Base-by-base conservation (phyloP, 2,797 vertebrate species). In the Muraenolepis orangiensis region DNA sequence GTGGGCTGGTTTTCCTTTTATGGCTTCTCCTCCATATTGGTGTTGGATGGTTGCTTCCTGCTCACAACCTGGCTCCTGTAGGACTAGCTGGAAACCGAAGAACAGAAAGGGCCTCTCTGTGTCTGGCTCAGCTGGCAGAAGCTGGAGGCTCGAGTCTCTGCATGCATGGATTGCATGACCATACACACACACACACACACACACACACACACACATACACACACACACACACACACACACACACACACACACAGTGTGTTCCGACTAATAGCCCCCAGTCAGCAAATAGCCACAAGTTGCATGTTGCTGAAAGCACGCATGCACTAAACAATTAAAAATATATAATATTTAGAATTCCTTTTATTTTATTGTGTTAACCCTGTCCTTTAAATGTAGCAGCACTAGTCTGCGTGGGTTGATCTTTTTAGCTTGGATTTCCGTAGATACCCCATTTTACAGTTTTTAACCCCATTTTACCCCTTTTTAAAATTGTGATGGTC, bases 91-190 rank as follows among this genome's bases (percentile, higher is more conserved):
- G 76, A 79, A 4, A 23, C 8, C 69, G 76, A 87, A 91, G 87
- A 92, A 90, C 87, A 91, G 88, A 93, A 91, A 91, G 84, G 70
- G n/a, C 18, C 42, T 77, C 79, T 90, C 80, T 93, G 87, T 93
- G 69, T 82, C 11, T 61, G 12, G 68, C 57, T 79, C 74, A 72
- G 71, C 51, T 70, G 31, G 42, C 84, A 85, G 85, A 85, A 91
- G 88, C 75, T 79, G 6, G 68, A 82, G 74, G 16, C 13, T 32
- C 1, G 31, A 10, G 16, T 70, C 38, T 40, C 74, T 51, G 76
- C 8, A 16, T 80, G 78, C 83, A 74, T 70, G 69, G 12, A 72
- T 81, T 84, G 28, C 82, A 84, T 90, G 90, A 93, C 86, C n/a
- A n/a, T 85, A 81, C 70, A 74, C 42, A 2, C 30, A 77, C 29